Conservation (phyloP, 1,140 invertebrate species). For the Papilio helenus region DNA sequence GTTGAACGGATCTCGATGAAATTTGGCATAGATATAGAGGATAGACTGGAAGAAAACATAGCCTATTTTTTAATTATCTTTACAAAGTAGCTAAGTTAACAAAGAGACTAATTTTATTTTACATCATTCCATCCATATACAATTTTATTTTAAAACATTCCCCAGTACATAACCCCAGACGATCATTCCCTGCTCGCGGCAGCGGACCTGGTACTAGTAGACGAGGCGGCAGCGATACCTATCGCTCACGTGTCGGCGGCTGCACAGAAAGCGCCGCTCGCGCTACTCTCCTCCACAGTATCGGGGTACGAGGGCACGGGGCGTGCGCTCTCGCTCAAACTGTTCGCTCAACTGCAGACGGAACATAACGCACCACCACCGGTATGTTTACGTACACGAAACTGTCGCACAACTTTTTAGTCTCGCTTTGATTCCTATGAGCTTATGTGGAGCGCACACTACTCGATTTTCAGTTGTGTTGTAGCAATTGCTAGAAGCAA, state of each 20-base stretch:
- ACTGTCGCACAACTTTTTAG: too few species aligned
- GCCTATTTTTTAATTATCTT: too few species aligned
- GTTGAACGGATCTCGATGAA: too few species aligned
- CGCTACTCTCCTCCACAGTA: slow-evolving; percentile 98
- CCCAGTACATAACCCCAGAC: slow-evolving; percentile 95
- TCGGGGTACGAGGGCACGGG: slow-evolving; percentile 99
- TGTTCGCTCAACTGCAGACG: slow-evolving; percentile 93
- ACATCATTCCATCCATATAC: too few species aligned
- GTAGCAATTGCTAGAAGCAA: too few species aligned
- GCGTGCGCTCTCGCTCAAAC: slow-evolving; percentile 96
- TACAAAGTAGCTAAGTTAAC: too few species aligned
- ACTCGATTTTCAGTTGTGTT: too few species aligned
- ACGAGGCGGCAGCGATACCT: slow-evolving; percentile 99
- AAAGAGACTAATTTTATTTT: too few species aligned
- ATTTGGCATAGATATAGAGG: too few species aligned
- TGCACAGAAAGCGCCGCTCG: slow-evolving; percentile 96
- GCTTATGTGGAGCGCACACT: too few species aligned
- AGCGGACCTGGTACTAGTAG: slow-evolving; percentile 97
- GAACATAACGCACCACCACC: slow-evolving; percentile 83
- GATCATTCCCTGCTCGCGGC: slow-evolving; percentile 95
- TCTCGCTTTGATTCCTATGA: too few species aligned
- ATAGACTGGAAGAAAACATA: too few species aligned
- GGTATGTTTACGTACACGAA: slow-evolving; percentile 52
- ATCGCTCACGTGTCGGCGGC: slow-evolving; percentile 96
- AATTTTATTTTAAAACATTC: neutral